These are phyloP conservation scores for Periophthalmus magnuspinnatus DNA, from an alignment of 2,797 vertebrate species.

Conservation along the genomic window DNA sequence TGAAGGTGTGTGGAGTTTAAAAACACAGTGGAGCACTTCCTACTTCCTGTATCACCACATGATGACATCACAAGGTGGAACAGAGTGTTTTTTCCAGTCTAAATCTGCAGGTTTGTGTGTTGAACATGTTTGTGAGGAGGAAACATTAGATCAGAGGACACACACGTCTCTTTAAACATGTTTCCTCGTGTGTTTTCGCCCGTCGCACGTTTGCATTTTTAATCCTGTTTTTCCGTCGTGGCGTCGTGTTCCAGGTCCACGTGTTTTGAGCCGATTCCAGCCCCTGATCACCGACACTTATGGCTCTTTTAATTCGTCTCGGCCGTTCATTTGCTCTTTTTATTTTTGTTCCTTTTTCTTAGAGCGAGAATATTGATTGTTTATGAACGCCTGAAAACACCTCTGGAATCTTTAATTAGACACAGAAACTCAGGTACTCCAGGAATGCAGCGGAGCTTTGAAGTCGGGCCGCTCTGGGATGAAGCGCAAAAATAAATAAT, in stretches of 20 bases:
- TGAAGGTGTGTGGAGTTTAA: too few relatives aligned
- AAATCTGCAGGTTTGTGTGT: too few relatives aligned
- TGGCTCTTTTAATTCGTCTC: constrained; percentile 37
- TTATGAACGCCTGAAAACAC: constrained; percentile 54
- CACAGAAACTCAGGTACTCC: constrained; percentile 67
- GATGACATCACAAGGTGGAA: too few relatives aligned
- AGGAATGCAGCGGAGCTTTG: constrained; percentile 69
- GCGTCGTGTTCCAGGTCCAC: constrained; percentile 24
- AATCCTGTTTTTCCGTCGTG: constrained; percentile 14
- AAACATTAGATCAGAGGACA: too few relatives aligned
- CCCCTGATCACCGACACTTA: constrained; percentile 30
- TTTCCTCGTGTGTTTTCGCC: background rate
- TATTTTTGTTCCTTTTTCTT: constrained; percentile 32
- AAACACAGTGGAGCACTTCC: too few relatives aligned
- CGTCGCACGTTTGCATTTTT: background rate
- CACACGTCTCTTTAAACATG: too few relatives aligned
- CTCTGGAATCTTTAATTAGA: constrained; percentile 70
- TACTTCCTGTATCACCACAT: too few relatives aligned
- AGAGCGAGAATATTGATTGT: constrained; percentile 64
- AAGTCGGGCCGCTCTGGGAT: constrained; percentile 63
- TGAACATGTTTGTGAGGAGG: too few relatives aligned
- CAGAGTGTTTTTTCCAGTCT: too few relatives aligned
- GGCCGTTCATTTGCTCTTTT: constrained; percentile 23
- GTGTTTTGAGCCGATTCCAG: constrained; percentile 24
- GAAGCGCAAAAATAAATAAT: constrained; percentile 46